Percentiles rank a stretch among this genome's conserved stretches.
Conservation (phyloP, 2,888 invertebrate species). For the Hirtodrosophila alboralis region DNA sequence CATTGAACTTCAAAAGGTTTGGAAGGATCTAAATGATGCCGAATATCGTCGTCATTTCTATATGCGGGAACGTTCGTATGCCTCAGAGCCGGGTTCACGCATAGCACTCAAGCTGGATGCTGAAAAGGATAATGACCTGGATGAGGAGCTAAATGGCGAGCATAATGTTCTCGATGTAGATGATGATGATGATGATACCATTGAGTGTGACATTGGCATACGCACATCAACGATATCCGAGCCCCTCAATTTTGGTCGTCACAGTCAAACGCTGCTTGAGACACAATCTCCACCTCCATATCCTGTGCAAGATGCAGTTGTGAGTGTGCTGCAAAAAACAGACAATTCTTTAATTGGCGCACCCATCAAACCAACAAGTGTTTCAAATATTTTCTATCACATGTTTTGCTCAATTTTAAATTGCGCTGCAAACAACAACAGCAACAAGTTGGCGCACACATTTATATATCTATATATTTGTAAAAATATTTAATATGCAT, state of each 20-base stretch:
- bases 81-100: slow-evolving; percentile 82
- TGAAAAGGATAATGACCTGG: slow-evolving; percentile 55
- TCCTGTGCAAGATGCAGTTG: slow-evolving; percentile 53
- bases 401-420: slow-evolving; percentile 38
- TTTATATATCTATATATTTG: slow-evolving; percentile 29
- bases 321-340: slow-evolving; percentile 57
- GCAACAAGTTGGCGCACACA: slow-evolving; percentile 65
- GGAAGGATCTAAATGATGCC: slow-evolving; percentile 82
- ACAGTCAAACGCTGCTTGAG: slow-evolving; percentile 68
- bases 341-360: slow-evolving; percentile 71
- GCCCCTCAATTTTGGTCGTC: slow-evolving; percentile 72
- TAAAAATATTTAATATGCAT: slow-evolving; percentile 29
- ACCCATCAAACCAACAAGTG: slow-evolving; percentile 38
- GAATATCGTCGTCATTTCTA: slow-evolving; percentile 81
- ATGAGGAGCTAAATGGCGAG: slow-evolving; percentile 23
- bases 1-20: slow-evolving; percentile 71
- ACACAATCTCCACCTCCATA: slow-evolving; percentile 35
- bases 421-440: slow-evolving; percentile 57
- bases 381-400: slow-evolving; percentile 42
- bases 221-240: slow-evolving; percentile 80
- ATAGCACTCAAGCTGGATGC: slow-evolving; percentile 80
- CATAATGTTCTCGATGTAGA: slow-evolving; percentile 20
- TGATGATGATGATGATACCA: slow-evolving; percentile 68
- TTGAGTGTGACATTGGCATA: slow-evolving; percentile 66
- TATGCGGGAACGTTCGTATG: slow-evolving; percentile 83